These are phyloP conservation scores for Galerucella nymphaeae DNA, from an alignment of 2,888 invertebrate species.

Conservation along the genomic window DNA sequence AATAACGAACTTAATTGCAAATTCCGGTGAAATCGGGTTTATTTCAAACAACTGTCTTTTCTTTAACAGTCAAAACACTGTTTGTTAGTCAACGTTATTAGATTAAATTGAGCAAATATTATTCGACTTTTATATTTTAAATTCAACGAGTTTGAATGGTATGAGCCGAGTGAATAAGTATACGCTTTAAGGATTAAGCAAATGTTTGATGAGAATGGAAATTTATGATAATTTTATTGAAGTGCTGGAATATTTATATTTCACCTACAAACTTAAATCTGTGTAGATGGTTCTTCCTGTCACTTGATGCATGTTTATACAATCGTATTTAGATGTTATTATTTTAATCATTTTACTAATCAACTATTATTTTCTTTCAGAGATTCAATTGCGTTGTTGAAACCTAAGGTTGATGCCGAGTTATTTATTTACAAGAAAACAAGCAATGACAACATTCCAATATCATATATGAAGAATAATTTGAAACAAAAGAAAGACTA, in stretches of 20 bases:
- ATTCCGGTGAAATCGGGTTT: too few species aligned
- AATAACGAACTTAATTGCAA: too few species aligned
- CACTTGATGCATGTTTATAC: conserved; percentile 9
- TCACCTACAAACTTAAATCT: conserved; percentile 35
- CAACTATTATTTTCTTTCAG: neutral
- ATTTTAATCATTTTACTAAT: neutral
- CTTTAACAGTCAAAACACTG: conserved; percentile 18
- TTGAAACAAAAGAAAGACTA: too few species aligned
- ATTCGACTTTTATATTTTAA: conserved; percentile 36
- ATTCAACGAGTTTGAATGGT: conserved; percentile 36
- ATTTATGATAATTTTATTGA: conserved; percentile 36
- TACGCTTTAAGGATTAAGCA: conserved; percentile 37
- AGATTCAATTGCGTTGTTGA: neutral
- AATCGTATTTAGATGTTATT: conserved; percentile 4
- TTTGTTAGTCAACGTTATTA: conserved; percentile 31
- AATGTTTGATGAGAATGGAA: conserved; percentile 36
- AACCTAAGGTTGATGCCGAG: too few species aligned
- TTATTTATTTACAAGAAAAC: too few species aligned
- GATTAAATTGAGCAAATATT: conserved; percentile 33
- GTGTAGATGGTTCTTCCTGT: conserved; percentile 27
- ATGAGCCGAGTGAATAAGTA: conserved; percentile 34
- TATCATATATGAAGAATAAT: too few species aligned
- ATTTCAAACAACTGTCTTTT: neutral
- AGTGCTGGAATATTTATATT: conserved; percentile 34
- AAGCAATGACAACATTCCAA: too few species aligned